Evolutionary conservation across 1,140 invertebrate species (phyloP).

Genomic region (Saccostrea echinata): DNA sequence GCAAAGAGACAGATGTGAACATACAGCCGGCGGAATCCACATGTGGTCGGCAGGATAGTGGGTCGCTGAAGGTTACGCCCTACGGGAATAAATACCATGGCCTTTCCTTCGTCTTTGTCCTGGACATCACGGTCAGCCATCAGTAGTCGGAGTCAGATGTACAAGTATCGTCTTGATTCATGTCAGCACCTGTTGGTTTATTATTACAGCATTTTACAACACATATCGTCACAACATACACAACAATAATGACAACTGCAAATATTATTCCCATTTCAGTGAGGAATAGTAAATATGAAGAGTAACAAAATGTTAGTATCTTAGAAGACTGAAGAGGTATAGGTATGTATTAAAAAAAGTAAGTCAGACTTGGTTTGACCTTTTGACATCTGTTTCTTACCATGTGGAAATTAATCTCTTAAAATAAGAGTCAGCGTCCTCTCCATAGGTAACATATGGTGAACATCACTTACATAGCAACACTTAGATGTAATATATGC

Average conservation of each 20-base stretch:
- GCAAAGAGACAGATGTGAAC: slow-evolving; percentile 62
- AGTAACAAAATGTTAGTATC: background rate
- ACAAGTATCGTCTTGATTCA: background rate
- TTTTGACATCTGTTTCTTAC: slow-evolving; percentile 6
- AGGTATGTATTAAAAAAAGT: background rate
- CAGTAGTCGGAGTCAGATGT: background rate
- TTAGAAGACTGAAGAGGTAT: background rate
- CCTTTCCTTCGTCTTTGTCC: slow-evolving; percentile 9
- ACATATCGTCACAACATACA: background rate
- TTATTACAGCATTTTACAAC: background rate
- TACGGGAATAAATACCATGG: slow-evolving; percentile 61
- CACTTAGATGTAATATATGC: too few relatives aligned
- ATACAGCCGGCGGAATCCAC: slow-evolving; percentile 65
- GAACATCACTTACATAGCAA: background rate
- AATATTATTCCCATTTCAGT: slow-evolving; percentile 1
- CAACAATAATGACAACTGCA: background rate
- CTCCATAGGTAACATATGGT: background rate
- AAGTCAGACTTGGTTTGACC: background rate
- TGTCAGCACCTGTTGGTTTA: background rate
- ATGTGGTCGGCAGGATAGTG: slow-evolving; percentile 60
- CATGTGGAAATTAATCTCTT: background rate
- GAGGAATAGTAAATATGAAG: background rate
- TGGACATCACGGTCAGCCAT: slow-evolving; percentile 1
- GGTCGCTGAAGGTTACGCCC: slow-evolving; percentile 56
- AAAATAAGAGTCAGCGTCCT: background rate